Evolutionary conservation across 2,888 invertebrate species (phyloP), one percentile per base, ranked within the genome.

Genomic region (Cosmia trapezina): DNA sequence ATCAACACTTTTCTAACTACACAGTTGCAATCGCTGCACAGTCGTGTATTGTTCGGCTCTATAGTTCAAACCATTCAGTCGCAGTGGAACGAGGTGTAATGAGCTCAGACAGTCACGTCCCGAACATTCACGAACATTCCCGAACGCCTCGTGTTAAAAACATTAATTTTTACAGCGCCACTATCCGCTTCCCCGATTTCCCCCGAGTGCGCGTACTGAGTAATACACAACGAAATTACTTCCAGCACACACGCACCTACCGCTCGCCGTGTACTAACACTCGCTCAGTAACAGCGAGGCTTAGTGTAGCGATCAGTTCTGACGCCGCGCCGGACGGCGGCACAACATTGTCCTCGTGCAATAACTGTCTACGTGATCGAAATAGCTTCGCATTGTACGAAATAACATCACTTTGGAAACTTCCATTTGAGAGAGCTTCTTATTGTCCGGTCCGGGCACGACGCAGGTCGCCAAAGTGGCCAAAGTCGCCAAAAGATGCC

Each of bases 161-260:
- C 66, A 61, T 81, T 43, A 66, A 57, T 81, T 61, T 62, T 62
- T 43, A 62, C 33, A 75, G 19, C 62, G 47, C 51, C 43, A 75
- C 56, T 77, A 68, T 63, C 37, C 22, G 51, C 59, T 78, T 45
- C 22, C 17, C 7, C 70, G 63, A 68, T 77, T 77, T 77, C 82
- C 83, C 82, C 43, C 37, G 82, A 78, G 67, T 54, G 47, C 37
- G 22, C 43, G 43, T 51, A 60, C 61, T 54, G 57, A 54, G 28
- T 37, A 57, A 73, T 70, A 78, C 45, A 61, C 53, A 45, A 45
- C 41, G 33, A 41, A 74, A 59, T 62, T 43, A 59, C 28, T n/a
- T 7, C 12, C 47, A 76, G 62, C 56, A 37, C 60, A 43, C 47
- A 22, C 28, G 11, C 5, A 45, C 1, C 14, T 19, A 19, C 33